A percentile compares a stretch with the other conserved stretches of the same genome.
Conservation (phyloP, 1,140 invertebrate species). For the Teleopsis dalmanni region DNA sequence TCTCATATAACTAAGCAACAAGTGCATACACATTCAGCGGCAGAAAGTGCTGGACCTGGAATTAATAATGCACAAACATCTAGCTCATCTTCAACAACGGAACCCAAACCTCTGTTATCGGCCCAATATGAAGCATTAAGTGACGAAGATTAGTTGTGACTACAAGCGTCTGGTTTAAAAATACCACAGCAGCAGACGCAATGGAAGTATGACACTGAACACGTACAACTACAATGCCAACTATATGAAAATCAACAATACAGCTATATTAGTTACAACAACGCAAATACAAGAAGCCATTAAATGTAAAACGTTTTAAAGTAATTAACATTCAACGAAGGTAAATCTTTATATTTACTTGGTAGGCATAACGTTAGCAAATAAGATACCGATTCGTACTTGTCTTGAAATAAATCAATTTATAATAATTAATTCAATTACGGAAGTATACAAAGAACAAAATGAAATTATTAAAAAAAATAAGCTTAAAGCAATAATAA, state of each 20-base stretch:
- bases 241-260: neutral
- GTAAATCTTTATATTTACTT: no score
- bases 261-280: neutral
- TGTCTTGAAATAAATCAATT: conserved; percentile 1
- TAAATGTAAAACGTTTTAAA: conserved; percentile 6
- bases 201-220: conserved; percentile 5
- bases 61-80: conserved; percentile 44
- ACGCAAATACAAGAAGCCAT: conserved; percentile 8
- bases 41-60: conserved; percentile 33
- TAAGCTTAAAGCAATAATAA: no score
- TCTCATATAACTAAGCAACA: neutral
- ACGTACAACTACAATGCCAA: conserved; percentile 5
- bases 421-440: conserved; percentile 8
- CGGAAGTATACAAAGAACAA: conserved; percentile 12
- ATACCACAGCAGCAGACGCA: conserved; percentile 9
- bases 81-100: conserved; percentile 43
- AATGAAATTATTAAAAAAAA: conserved; percentile 10
- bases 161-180: conserved; percentile 30
- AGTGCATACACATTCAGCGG: conserved; percentile 27
- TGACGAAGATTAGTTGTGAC: conserved; percentile 68
- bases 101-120: conserved; percentile 72
- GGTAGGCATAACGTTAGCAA: no score
- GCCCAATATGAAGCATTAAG: conserved; percentile 80
- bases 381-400: no score
- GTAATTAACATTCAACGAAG: neutral